Conservation (phyloP, 2,888 invertebrate species). For the Bombylius major region DNA sequence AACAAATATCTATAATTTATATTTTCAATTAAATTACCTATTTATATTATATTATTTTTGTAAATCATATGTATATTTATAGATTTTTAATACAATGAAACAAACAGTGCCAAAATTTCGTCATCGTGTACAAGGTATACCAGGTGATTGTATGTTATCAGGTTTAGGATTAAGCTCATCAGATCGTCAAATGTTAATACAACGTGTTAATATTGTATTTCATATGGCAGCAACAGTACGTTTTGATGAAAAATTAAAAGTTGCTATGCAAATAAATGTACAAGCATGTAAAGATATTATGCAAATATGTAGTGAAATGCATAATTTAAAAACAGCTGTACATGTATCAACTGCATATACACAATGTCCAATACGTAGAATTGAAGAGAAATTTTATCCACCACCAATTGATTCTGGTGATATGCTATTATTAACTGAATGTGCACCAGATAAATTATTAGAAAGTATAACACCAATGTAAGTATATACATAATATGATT, state of each 20-base stretch:
- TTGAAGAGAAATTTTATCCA: constrained; percentile 44
- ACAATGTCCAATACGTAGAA: constrained; percentile 38
- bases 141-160: constrained; percentile 43
- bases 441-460: constrained; percentile 39
- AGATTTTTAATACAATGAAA: constrained; percentile 40
- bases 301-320: constrained; percentile 51
- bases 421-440: constrained; percentile 40
- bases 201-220: constrained; percentile 42
- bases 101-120: constrained; percentile 42
- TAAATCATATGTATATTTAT: not conserved
- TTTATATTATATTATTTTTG: not conserved
- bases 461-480: constrained; percentile 43
- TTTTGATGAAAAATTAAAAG: constrained; percentile 63
- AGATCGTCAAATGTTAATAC: constrained; percentile 37
- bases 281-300: constrained; percentile 53
- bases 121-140: constrained; percentile 41
- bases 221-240: constrained; percentile 46
- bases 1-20: not conserved
- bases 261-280: constrained; percentile 62
- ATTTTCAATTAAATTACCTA: not conserved
- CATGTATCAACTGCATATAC: constrained; percentile 49
- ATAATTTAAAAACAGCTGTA: constrained; percentile 36
- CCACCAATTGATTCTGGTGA: constrained; percentile 41
- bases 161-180: constrained; percentile 39
- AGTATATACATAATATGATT: constrained; percentile 15